Evolutionary conservation across 2,888 invertebrate species (phyloP).

Genomic region (Phlogophora meticulosa): DNA sequence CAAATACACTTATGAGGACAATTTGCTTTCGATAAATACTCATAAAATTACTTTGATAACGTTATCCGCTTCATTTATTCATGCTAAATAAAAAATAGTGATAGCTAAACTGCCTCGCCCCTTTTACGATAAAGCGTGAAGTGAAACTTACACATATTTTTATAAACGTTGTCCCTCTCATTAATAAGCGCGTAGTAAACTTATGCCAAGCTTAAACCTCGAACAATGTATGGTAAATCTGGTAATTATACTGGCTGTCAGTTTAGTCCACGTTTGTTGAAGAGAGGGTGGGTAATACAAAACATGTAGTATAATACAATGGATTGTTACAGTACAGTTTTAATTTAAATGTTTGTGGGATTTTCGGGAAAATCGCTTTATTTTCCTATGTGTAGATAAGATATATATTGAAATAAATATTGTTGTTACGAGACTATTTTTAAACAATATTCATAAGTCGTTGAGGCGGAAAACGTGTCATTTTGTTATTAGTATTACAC

Average conservation of each 20-base stretch:
- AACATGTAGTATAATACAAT: conserved; percentile 58
- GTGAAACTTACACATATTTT: conserved; percentile 55
- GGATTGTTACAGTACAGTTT: conserved; percentile 29
- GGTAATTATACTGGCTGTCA: too few species aligned
- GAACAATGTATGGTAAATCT: too few species aligned
- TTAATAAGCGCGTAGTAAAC: too few species aligned
- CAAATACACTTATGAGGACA: conserved; percentile 65
- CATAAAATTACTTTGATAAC: conserved; percentile 68
- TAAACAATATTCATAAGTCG: conserved; percentile 61
- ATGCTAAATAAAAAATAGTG: conserved; percentile 53
- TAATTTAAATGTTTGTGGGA: conserved; percentile 27
- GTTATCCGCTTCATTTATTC: conserved; percentile 61
- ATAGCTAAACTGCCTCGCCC: conserved; percentile 63
- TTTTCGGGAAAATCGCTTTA: conserved; percentile 39
- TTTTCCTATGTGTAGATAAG: conserved; percentile 32
- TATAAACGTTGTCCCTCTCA: conserved; percentile 28
- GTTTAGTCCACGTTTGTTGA: too few species aligned
- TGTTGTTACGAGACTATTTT: conserved; percentile 46
- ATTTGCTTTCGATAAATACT: conserved; percentile 70
- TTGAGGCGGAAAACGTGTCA: conserved; percentile 69
- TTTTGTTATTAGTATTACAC: conserved; percentile 53
- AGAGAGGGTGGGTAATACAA: conserved; percentile 37
- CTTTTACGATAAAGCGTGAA: conserved; percentile 63
- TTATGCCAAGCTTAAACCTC: too few species aligned
- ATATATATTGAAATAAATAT: conserved; percentile 35